phyloP scores from a whole-genome alignment of 2,888 invertebrate genomes.

The Andrena chrysosceles region DNA sequence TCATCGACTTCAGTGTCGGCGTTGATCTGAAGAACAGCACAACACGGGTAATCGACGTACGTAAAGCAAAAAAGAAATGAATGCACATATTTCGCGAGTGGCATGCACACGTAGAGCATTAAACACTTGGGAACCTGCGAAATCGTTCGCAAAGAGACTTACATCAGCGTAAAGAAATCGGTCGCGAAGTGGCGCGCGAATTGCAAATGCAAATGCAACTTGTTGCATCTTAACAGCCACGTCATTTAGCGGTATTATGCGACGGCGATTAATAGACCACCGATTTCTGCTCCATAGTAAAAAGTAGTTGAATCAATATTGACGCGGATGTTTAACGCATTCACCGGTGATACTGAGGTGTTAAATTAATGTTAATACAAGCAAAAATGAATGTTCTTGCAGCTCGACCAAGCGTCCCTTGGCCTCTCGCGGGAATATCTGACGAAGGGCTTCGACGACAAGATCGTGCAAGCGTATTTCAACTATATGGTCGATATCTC shows the following conservation, averaged over 20 bases:
- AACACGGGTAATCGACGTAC: constrained; percentile 93
- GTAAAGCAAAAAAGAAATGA: constrained; percentile 73
- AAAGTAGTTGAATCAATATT: constrained; percentile 11
- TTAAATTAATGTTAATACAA: not conserved
- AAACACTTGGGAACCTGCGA: not conserved
- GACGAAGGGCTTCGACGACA: constrained; percentile 92
- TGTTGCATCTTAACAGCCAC: not conserved
- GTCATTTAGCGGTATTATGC: not conserved
- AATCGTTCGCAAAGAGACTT: constrained; percentile 4
- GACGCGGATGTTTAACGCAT: not conserved
- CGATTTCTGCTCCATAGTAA: not conserved
- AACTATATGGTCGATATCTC: constrained; percentile 96
- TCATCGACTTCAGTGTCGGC: constrained; percentile 95
- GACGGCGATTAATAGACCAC: not conserved
- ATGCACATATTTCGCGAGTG: not conserved
- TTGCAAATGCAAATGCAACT: constrained; percentile 9
- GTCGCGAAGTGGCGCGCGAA: constrained; percentile 24
- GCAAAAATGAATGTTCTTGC: constrained; percentile 1
- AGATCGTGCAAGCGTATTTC: constrained; percentile 94
- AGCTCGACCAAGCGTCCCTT: constrained; percentile 95
- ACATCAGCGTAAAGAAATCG: not conserved
- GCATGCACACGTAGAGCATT: not conserved
- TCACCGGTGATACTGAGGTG: not conserved
- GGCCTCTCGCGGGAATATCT: constrained; percentile 95
- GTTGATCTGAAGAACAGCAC: constrained; percentile 96